Conservation (phyloP, 2,888 invertebrate species). For the Pandemis heparana region DNA sequence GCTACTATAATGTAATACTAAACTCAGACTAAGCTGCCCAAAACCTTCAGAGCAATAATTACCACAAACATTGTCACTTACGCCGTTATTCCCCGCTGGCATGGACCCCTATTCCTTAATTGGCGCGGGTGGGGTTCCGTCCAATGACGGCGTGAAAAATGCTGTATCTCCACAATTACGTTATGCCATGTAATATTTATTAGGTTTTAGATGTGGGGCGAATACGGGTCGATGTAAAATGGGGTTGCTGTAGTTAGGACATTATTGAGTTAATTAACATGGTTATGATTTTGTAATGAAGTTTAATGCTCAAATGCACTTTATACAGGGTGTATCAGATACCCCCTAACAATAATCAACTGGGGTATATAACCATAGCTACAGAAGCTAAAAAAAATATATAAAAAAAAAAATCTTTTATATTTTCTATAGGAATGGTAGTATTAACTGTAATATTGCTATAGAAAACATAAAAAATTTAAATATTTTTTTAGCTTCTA, state of each 20-base stretch:
- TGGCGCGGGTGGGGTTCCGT: slow-evolving; percentile 36
- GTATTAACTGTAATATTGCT: too few relatives aligned
- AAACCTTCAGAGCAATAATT: neutral
- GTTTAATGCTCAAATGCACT: too few relatives aligned
- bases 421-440: too few relatives aligned
- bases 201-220: slow-evolving; percentile 33
- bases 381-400: too few relatives aligned
- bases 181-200: slow-evolving; percentile 41
- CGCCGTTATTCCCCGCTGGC: neutral
- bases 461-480: too few relatives aligned
- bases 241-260: neutral
- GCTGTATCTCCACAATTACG: slow-evolving; percentile 35
- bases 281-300: neutral
- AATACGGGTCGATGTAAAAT: slow-evolving; percentile 3
- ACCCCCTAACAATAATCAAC: too few relatives aligned
- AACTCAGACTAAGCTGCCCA: neutral
- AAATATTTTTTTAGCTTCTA: too few relatives aligned
- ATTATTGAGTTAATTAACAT: neutral
- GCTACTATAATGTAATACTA: too few relatives aligned
- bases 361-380: too few relatives aligned
- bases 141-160: slow-evolving; percentile 40
- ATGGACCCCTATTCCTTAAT: slow-evolving; percentile 40
- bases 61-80: slow-evolving; percentile 14
- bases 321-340: too few relatives aligned
- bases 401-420: too few relatives aligned